Conservation (phyloP, 2,888 invertebrate genomes). For the Cerastoderma edule region DNA sequence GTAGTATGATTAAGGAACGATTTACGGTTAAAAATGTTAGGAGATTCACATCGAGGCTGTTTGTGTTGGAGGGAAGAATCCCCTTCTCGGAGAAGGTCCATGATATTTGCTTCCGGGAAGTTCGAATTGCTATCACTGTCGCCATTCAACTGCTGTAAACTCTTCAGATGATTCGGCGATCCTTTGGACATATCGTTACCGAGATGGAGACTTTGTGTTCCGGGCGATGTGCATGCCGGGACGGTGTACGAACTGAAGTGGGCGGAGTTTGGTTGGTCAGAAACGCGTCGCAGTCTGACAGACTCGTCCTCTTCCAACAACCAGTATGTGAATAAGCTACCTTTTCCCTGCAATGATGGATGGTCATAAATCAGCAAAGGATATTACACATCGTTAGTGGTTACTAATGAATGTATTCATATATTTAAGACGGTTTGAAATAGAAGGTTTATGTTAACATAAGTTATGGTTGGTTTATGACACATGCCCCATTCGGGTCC, state of each 20-base stretch:
- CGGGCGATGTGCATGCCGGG: slow-evolving; percentile 21
- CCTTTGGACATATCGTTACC: slow-evolving; percentile 16
- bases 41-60: slow-evolving; percentile 39
- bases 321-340: slow-evolving; percentile 84
- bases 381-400: no score
- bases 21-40: slow-evolving; percentile 25
- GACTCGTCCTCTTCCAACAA: slow-evolving; percentile 78
- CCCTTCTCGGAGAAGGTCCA: slow-evolving; percentile 58
- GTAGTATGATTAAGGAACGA: slow-evolving; percentile 2
- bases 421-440: no score
- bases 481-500: no score
- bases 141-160: slow-evolving; percentile 7
- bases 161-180: slow-evolving; percentile 16
- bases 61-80: slow-evolving; percentile 36
- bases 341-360: slow-evolving; percentile 82
- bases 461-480: no score
- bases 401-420: no score
- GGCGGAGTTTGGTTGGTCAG: slow-evolving; percentile 16
- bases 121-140: slow-evolving; percentile 41
- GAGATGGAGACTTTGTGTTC: slow-evolving; percentile 27
- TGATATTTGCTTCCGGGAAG: slow-evolving; percentile 47
- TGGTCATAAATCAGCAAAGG: no score
- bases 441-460: no score
- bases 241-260: slow-evolving; percentile 2
- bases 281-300: slow-evolving; percentile 52